phyloP scores from a whole-genome alignment of 2,888 invertebrate species.

The Trichopoda pennipes region DNA sequence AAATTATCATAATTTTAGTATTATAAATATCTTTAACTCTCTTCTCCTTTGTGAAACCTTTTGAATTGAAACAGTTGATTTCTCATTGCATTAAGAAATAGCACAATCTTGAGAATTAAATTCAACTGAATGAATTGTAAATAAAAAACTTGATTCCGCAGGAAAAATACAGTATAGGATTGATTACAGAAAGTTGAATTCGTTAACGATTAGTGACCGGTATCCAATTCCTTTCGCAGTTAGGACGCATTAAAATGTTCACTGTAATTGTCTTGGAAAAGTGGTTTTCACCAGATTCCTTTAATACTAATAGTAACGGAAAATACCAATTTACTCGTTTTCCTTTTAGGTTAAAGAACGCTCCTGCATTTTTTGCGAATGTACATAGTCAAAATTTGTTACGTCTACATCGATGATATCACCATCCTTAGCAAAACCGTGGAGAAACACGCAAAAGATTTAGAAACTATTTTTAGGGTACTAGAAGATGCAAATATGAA shows the following conservation, averaged over 20 bases:
- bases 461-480: too few relatives aligned
- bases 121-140: neutral
- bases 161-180: slow-evolving; percentile 5
- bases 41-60: too few relatives aligned
- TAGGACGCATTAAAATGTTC: neutral
- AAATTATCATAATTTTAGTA: too few relatives aligned
- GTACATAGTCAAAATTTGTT: too few relatives aligned
- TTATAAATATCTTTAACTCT: too few relatives aligned
- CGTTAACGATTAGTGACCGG: neutral
- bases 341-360: neutral
- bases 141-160: neutral
- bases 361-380: neutral
- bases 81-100: too few relatives aligned
- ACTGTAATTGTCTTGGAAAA: neutral
- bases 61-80: too few relatives aligned
- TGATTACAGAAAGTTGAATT: neutral
- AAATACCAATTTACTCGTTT: neutral
- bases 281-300: neutral
- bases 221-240: slow-evolving; percentile 1
- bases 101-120: too few relatives aligned
- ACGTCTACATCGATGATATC: too few relatives aligned
- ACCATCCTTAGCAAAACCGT: too few relatives aligned
- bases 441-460: too few relatives aligned
- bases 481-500: too few relatives aligned
- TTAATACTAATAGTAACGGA: neutral